Percentiles rank a stretch among this genome's conserved stretches.
phyloP scores from a whole-genome alignment of 2,888 invertebrate species.

The Mactromeris polynyma region DNA sequence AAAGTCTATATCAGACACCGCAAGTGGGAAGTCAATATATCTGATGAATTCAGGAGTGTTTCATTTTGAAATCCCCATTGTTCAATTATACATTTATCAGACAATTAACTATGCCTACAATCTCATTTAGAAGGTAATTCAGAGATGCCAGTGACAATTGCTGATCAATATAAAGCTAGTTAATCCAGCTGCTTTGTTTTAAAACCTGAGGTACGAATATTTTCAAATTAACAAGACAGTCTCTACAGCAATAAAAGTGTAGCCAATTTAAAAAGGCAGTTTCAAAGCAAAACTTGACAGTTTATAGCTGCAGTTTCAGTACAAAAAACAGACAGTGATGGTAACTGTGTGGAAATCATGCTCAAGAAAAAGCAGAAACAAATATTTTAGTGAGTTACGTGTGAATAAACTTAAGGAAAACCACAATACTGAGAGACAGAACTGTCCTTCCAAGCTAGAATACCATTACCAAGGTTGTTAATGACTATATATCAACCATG shows the following conservation, averaged over 20 bases:
- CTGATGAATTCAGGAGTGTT: neutral
- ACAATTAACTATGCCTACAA: neutral
- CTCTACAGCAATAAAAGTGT: neutral
- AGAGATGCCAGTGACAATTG: constrained; percentile 19
- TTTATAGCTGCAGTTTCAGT: neutral
- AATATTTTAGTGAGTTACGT: neutral
- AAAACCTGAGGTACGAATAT: neutral
- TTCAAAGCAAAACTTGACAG: neutral
- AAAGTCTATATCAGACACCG: neutral
- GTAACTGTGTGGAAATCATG: constrained; percentile 1
- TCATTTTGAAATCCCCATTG: neutral
- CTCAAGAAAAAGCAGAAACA: neutral
- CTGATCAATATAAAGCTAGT: constrained; percentile 23
- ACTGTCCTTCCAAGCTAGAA: neutral
- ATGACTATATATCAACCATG: neutral
- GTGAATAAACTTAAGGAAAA: neutral
- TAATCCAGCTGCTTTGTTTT: neutral
- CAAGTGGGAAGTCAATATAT: neutral
- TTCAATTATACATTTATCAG: neutral
- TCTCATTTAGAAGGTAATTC: neutral
- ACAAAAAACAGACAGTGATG: neutral
- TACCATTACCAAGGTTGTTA: neutral
- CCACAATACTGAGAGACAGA: neutral
- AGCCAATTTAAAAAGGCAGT: constrained; percentile 12
- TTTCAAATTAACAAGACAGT: constrained; percentile 6